Base-by-base conservation (phyloP, 37 sponge, comb jelly and placozoan species). In the Ephydatia muelleri region DNA sequence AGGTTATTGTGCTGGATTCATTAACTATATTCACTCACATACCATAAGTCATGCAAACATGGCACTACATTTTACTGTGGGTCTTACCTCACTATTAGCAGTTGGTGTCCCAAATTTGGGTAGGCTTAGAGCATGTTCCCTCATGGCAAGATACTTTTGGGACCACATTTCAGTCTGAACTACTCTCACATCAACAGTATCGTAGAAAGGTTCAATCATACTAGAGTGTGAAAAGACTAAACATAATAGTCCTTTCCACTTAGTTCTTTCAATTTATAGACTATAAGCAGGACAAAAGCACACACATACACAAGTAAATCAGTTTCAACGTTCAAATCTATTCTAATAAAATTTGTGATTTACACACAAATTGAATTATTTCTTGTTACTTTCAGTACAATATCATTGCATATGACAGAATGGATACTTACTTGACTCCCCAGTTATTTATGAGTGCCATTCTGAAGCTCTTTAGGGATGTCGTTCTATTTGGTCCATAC, bases 371-470 rank as follows among this genome's bases (percentile, higher is more conserved):
- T n/a, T n/a, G n/a, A n/a, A n/a, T n/a, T n/a, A n/a, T n/a, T n/a
- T n/a, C n/a, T n/a, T n/a, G n/a, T n/a, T n/a, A n/a, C n/a, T n/a
- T n/a, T n/a, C n/a, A n/a, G n/a, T n/a, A n/a, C n/a, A n/a, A 77
- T 48, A 25, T 26, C 40, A 77, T 36, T 49, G 78, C 23, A 28
- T 49, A 77, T 39, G 77, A n/a, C 23, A 76, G 9, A 28, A 40
- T 35, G 38, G 5, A 72, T 38, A 69, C 36, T 72, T 79, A 86
- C 86, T 23, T 73, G 19, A 72, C 38, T 72, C 86, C 86, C 86
- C 86, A 86, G 86, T 86, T 86, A 80, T 86, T 86, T 6, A 80
- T 79, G 30, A 86, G 86, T 35, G 86, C 86, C 86, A 86, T 80
- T 25, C 49, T 40, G 28, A 86, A 21, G 5, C 29, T 49, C 39